These are phyloP conservation scores for Villa cingulata DNA, from an alignment of 2,888 invertebrate genomes.

Conservation along the genomic window DNA sequence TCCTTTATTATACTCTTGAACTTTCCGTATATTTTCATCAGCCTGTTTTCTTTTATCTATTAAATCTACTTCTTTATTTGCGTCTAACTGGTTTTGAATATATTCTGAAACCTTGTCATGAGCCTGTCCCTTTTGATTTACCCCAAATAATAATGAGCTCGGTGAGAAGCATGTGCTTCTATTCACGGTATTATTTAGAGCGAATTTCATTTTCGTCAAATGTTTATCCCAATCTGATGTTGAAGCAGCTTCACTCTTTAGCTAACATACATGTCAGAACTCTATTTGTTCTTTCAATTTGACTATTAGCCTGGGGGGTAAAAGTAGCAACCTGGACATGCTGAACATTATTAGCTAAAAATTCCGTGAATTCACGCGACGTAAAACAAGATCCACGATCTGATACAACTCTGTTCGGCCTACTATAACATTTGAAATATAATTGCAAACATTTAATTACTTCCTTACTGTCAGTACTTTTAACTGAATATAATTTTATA, in stretches of 20 bases:
- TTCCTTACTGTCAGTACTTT: background rate
- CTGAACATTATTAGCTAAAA: background rate
- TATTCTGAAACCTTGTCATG: conserved; percentile 12
- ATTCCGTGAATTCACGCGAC: background rate
- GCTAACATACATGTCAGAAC: background rate
- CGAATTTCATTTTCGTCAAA: background rate
- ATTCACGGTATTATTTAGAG: conserved; percentile 18
- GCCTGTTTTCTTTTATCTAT: background rate
- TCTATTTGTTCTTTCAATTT: background rate
- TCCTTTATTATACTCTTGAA: conserved; percentile 2
- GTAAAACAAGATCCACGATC: background rate
- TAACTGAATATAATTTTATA: background rate
- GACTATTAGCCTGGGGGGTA: background rate
- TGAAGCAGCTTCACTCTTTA: background rate
- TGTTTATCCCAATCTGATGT: background rate
- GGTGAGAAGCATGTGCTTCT: conserved; percentile 20
- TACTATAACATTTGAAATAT: background rate
- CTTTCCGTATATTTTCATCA: conserved; percentile 1
- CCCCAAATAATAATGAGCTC: conserved; percentile 20
- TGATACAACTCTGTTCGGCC: background rate
- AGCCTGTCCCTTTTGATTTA: conserved; percentile 17
- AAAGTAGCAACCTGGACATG: background rate
- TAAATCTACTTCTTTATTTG: too few species aligned
- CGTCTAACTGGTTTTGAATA: too few species aligned
- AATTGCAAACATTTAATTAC: background rate